Conservation (phyloP, 2,888 invertebrate species). For the Callimorpha dominula region DNA sequence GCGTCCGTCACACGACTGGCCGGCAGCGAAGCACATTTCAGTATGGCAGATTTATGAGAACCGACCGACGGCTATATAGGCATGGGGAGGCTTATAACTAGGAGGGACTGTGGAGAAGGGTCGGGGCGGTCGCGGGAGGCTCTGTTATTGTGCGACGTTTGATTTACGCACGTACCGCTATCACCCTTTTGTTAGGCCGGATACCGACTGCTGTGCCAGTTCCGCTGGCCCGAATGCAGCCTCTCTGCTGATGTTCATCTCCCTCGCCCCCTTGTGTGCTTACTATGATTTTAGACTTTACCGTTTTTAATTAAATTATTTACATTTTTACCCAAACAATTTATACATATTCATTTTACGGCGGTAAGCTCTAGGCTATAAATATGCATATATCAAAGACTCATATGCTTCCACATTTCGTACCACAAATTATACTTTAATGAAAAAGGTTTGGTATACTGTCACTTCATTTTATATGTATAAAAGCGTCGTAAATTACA, state of each 20-base stretch:
- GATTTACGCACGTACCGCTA: slow-evolving; percentile 86
- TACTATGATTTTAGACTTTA: slow-evolving; percentile 29
- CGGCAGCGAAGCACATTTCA: slow-evolving; percentile 76
- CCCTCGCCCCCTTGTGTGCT: slow-evolving; percentile 27
- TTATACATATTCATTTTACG: slow-evolving; percentile 29
- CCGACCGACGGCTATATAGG: slow-evolving; percentile 73
- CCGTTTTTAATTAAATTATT: slow-evolving; percentile 41
- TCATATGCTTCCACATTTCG: slow-evolving; percentile 16
- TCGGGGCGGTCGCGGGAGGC: slow-evolving; percentile 73
- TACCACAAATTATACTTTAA: slow-evolving; percentile 10
- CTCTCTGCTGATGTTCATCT: slow-evolving; percentile 60
- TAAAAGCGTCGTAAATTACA: neutral
- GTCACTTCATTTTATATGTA: neutral
- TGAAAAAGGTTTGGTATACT: slow-evolving; percentile 2
- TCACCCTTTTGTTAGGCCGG: slow-evolving; percentile 85
- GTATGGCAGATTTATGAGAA: slow-evolving; percentile 83
- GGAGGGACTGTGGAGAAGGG: slow-evolving; percentile 68
- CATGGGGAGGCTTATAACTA: slow-evolving; percentile 70
- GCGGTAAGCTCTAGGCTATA: slow-evolving; percentile 21
- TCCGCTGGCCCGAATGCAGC: slow-evolving; percentile 75
- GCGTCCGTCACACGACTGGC: slow-evolving; percentile 69
- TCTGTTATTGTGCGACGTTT: slow-evolving; percentile 85
- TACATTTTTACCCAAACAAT: slow-evolving; percentile 29
- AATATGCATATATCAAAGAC: slow-evolving; percentile 18
- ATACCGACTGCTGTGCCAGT: slow-evolving; percentile 83